Conservation (phyloP, 2,113 vertebrate genomes). For the Bufo gargarizans region DNA sequence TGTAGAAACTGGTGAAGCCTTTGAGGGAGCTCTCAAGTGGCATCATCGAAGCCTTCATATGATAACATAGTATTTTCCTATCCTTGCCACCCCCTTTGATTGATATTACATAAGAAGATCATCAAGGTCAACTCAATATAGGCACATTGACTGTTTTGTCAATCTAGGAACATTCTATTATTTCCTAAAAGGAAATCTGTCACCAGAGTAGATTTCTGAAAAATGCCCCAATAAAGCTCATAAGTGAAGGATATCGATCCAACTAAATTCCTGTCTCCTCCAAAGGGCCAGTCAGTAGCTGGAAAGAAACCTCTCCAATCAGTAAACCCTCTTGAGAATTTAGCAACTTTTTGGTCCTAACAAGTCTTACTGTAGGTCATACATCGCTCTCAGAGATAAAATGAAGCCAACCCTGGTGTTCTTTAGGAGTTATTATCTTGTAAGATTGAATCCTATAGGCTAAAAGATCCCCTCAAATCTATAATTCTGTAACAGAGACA, state of each 20-base stretch:
- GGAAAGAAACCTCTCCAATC: too few species aligned
- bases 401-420: neutral
- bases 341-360: neutral
- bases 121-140: conserved; percentile 4
- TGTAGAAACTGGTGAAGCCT: neutral
- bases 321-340: neutral
- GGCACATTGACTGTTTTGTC: neutral
- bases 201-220: neutral
- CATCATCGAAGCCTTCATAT: neutral
- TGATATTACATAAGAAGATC: neutral
- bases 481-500: too few species aligned
- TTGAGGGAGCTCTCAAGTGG: neutral
- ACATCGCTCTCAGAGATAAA: neutral
- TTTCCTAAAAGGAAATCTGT: neutral
- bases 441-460: too few species aligned
- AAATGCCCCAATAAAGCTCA: too few species aligned
- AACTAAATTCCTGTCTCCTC: too few species aligned
- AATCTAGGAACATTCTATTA: neutral
- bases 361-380: neutral
- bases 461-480: too few species aligned
- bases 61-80: neutral
- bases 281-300: neutral
- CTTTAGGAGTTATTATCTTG: too few species aligned
- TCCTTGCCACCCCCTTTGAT: neutral
- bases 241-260: too few species aligned